Conservation (phyloP, 2,888 invertebrate species). For the Augochlorella aurata region DNA sequence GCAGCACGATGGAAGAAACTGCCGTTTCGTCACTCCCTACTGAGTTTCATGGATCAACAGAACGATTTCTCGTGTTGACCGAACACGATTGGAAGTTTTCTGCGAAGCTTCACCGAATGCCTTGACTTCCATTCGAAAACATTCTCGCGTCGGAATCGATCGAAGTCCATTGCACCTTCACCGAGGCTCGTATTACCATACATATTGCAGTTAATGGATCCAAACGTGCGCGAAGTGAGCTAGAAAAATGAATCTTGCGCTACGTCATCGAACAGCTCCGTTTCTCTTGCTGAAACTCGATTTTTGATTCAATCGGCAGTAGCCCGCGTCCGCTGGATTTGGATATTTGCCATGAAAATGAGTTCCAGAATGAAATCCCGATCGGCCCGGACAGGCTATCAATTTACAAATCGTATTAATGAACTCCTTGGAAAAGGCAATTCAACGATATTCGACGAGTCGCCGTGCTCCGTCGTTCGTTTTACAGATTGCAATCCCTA, state of each 20-base stretch:
- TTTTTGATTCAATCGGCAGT: slow-evolving; percentile 45
- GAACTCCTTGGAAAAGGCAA: slow-evolving; percentile 36
- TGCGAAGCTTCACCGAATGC: slow-evolving; percentile 19
- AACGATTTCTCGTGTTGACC: slow-evolving; percentile 32
- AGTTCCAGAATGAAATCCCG: slow-evolving; percentile 41
- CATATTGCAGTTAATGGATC: slow-evolving; percentile 45
- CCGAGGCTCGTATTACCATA: slow-evolving; percentile 48
- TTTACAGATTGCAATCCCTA: neutral
- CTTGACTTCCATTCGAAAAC: slow-evolving; percentile 22
- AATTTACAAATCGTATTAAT: slow-evolving; percentile 42
- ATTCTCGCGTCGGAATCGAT: neutral
- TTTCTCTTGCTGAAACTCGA: slow-evolving; percentile 23
- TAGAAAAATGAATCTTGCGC: slow-evolving; percentile 28
- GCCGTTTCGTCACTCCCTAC: neutral
- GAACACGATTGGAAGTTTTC: slow-evolving; percentile 11
- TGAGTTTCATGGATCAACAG: neutral
- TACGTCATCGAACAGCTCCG: slow-evolving; percentile 10
- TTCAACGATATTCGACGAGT: slow-evolving; percentile 20
- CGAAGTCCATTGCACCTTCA: slow-evolving; percentile 10
- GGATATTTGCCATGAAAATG: slow-evolving; percentile 46
- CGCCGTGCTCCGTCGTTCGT: neutral
- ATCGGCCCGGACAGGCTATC: slow-evolving; percentile 16
- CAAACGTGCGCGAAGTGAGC: slow-evolving; percentile 5
- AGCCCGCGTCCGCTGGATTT: neutral
- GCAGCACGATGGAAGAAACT: neutral